Base-by-base conservation (phyloP, 2,113 vertebrate genomes). In the Pangasianodon gigas region DNA sequence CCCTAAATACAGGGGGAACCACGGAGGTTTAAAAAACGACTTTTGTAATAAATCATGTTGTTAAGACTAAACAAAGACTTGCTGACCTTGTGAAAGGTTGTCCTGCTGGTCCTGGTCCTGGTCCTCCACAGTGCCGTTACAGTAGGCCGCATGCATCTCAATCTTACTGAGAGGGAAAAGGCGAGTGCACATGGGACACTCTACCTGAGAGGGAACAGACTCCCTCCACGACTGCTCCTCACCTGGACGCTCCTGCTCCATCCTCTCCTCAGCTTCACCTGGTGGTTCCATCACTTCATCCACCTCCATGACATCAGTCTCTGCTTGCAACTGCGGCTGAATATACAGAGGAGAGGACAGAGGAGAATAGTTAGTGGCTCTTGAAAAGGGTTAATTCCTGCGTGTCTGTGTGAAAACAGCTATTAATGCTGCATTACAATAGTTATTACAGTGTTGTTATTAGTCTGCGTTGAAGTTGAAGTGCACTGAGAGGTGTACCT, bases 111-210 rank as follows among this genome's bases (percentile, higher is more conserved):
- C n/a, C 4, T 32, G 80, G 18, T 58, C 52, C 37, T 91, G 81
- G 24, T 94, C 91, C 7, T 84, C 32, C 37, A 85, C 10, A 1
- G 87, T 19, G 37, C 96, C 97, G 6, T 97, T 95, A 92, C 98
- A 99, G 95, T 95, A 97, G 88, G 98, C 98, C 0, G 98, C 98
- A 29, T 99, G 98, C 80, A 95, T 89, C 93, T 98, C 97, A 0
- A 99, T 98, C 94, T 96, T 92, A 0, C 88, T 74, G 0, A 77
- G 89, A 1, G 97, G 95, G 89, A 97, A 99, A 11, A 91, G 88
- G 0, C 91, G 94, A 91, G 96, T 96, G 90, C 98, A 99, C 44
- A 99, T 93, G 0, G 98, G 98, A 92, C 98, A 99, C 0, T 93
- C 93, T 56, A 98, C 92, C 56, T 19, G 69, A 77, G 26, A 29